Percentiles rank a stretch among this genome's conserved stretches.
These are phyloP conservation scores for Rhagologus leucostigma DNA, from an alignment of 2,113 vertebrate species.

Conservation along the genomic window DNA sequence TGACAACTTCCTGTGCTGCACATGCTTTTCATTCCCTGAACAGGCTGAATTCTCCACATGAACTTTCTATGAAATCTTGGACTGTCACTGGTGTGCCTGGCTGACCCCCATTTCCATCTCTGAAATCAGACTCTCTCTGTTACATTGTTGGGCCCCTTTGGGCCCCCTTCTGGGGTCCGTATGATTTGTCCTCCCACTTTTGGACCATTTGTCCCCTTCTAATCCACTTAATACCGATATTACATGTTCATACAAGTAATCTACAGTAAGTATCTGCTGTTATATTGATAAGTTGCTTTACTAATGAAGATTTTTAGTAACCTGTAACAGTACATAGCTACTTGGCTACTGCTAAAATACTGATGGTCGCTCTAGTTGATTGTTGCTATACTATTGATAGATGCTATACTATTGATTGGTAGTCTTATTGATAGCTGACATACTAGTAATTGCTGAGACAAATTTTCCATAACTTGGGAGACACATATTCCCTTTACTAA, in stretches of 20 bases:
- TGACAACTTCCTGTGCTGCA: neutral
- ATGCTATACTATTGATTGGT: neutral
- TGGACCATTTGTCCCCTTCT: neutral
- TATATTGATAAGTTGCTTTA: neutral
- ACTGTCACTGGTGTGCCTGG: neutral
- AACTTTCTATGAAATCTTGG: neutral
- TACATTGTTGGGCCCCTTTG: neutral
- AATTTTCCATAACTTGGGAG: neutral
- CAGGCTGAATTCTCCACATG: rapidly evolving
- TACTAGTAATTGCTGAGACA: neutral
- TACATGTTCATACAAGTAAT: neutral
- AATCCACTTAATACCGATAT: neutral
- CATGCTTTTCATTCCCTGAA: neutral
- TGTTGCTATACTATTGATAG: neutral
- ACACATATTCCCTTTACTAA: neutral
- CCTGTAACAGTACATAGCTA: neutral
- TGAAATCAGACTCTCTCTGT: neutral
- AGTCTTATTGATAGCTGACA: neutral
- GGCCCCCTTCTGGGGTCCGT: rapidly evolving
- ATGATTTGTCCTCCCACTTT: neutral
- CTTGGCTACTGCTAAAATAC: neutral
- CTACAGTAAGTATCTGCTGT: neutral
- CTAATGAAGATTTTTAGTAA: neutral
- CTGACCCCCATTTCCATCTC: neutral
- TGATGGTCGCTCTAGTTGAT: neutral